phyloP scores from a whole-genome alignment of 2,888 invertebrate genomes.

The Conus canariensis region DNA sequence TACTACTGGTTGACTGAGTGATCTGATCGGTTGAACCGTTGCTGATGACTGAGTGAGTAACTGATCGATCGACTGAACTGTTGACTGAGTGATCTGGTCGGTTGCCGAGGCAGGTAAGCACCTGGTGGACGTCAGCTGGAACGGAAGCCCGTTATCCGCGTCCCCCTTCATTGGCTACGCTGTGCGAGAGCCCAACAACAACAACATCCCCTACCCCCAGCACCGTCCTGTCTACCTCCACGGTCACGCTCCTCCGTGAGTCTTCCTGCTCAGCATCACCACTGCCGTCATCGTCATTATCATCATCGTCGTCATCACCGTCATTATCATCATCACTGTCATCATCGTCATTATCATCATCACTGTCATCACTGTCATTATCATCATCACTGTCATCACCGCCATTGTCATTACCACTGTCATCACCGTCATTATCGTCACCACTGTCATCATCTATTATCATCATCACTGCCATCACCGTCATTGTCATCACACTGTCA shows the following conservation, averaged over 20 bases:
- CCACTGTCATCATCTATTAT: no score
- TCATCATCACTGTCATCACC: no score
- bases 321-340: constrained; percentile 13
- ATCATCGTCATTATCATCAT: background rate
- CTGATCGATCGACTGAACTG: background rate
- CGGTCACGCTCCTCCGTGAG: constrained; percentile 5
- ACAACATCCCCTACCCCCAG: background rate
- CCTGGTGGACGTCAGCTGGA: constrained; percentile 68
- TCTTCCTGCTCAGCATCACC: constrained; percentile 12
- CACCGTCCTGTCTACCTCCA: background rate
- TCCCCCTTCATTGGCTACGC: constrained; percentile 37
- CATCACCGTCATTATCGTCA: no score
- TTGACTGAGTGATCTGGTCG: background rate
- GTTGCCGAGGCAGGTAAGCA: constrained; percentile 63
- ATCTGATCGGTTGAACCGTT: background rate
- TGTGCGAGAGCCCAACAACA: constrained; percentile 34
- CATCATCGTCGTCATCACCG: background rate
- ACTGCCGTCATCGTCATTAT: constrained; percentile 20
- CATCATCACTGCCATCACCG: no score
- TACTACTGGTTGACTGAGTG: background rate
- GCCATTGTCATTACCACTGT: no score
- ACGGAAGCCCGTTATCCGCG: constrained; percentile 26
- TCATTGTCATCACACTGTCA: no score
- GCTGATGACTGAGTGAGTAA: background rate
- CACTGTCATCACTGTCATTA: no score